Conservation (phyloP, 2,113 vertebrate species). For the Pedetes capensis region DNA sequence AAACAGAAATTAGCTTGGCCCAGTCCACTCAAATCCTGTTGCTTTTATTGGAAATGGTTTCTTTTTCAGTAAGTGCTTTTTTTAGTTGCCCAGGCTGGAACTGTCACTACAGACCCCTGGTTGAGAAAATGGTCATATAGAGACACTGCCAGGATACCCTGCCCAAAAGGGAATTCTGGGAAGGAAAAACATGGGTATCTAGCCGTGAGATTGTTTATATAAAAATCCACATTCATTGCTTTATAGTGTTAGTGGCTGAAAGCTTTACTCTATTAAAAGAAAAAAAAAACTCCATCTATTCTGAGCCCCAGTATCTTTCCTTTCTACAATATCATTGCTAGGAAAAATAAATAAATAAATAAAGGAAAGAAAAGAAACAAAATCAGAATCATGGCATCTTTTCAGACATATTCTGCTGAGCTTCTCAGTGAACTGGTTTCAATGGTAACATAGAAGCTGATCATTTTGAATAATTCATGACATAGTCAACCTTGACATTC, state of each 20-base stretch:
- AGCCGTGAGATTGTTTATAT: slow-evolving; percentile 40
- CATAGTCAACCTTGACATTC: slow-evolving; percentile 67
- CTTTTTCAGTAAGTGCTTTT: slow-evolving; percentile 52
- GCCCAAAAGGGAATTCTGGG: not conserved
- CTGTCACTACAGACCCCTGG: not conserved
- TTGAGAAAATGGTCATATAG: slow-evolving; percentile 33
- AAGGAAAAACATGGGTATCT: not conserved
- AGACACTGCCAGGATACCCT: slow-evolving; percentile 17
- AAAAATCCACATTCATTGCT: slow-evolving; percentile 32
- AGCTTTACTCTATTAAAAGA: slow-evolving; percentile 18
- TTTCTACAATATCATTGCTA: not conserved
- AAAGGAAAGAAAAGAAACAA: not conserved
- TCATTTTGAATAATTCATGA: slow-evolving; percentile 72
- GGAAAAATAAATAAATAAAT: not conserved
- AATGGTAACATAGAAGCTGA: slow-evolving; percentile 56
- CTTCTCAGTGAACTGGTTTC: slow-evolving; percentile 23
- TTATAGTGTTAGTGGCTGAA: slow-evolving; percentile 4
- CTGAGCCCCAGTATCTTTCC: not conserved
- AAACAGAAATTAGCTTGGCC: slow-evolving; percentile 67
- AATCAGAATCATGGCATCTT: not conserved
- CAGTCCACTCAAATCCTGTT: slow-evolving; percentile 35
- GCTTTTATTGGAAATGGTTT: slow-evolving; percentile 72
- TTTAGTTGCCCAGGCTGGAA: slow-evolving; percentile 13
- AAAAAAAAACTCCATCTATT: slow-evolving; percentile 37
- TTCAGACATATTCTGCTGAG: slow-evolving; percentile 30